Evolutionary conservation across 1,140 invertebrate genomes (phyloP).

Genomic region (Drosophila lacteicornis): DNA sequence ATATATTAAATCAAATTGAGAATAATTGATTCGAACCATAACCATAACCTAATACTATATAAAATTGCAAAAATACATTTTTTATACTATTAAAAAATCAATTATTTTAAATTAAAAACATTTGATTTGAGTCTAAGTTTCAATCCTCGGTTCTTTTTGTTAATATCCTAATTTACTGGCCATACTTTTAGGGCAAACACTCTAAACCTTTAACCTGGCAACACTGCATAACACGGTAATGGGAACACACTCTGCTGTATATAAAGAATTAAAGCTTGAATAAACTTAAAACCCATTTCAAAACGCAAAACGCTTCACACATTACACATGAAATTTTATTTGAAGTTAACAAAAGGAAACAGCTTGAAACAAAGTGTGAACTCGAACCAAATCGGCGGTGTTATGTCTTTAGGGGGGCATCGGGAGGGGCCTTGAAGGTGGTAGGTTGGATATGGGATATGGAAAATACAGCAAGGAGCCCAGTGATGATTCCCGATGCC

Average conservation of each 20-base stretch:
- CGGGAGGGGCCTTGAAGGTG: not conserved
- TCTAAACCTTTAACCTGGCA: not conserved
- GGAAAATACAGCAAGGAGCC: not conserved
- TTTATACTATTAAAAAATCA: no score
- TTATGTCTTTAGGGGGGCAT: not conserved
- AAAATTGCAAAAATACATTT: not conserved
- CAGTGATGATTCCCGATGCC: not conserved
- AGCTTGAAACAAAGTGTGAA: constrained; percentile 10
- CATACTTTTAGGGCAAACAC: not conserved
- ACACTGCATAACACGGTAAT: constrained; percentile 43
- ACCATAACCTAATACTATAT: no score
- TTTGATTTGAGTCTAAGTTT: no score
- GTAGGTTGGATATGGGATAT: not conserved
- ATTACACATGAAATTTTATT: constrained; percentile 69
- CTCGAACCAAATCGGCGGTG: constrained; percentile 19
- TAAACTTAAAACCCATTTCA: constrained; percentile 44
- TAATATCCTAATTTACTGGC: not conserved
- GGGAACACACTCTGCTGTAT: constrained; percentile 58
- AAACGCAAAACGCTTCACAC: constrained; percentile 8
- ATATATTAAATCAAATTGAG: not conserved
- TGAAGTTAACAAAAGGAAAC: constrained; percentile 13
- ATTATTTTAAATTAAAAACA: no score
- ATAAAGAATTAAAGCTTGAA: constrained; percentile 63
- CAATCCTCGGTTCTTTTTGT: not conserved
- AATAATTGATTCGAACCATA: not conserved